Conservation (phyloP, 2,888 invertebrate species). For the Chaitophorus viminalis region DNA sequence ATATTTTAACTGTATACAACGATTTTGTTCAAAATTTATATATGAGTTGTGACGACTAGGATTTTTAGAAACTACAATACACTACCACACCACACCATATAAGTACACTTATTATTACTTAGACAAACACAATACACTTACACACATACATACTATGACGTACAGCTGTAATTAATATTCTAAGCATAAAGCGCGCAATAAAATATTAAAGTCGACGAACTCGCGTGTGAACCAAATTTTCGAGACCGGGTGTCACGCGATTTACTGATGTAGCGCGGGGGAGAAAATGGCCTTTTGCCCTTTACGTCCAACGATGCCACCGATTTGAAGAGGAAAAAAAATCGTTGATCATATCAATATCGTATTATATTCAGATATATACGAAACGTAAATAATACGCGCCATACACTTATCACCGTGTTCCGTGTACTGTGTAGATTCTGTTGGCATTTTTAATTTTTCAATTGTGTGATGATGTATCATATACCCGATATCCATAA, state of each 20-base stretch:
- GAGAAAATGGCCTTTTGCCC: conserved; percentile 52
- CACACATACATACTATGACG: not conserved
- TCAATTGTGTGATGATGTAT: no score
- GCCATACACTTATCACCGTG: no score
- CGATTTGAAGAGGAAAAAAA: not conserved
- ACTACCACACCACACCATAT: no score
- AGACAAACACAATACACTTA: not conserved
- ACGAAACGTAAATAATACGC: not conserved
- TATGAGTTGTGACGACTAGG: not conserved
- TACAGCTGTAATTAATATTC: conserved; percentile 32
- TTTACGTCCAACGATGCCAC: conserved; percentile 1
- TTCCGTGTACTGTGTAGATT: no score
- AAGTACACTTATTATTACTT: no score
- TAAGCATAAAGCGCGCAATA: not conserved
- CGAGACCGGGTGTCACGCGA: conserved; percentile 41
- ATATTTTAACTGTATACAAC: not conserved
- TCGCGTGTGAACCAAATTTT: conserved; percentile 43
- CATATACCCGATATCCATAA: no score
- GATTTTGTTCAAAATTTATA: not conserved
- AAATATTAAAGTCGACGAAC: conserved; percentile 22
- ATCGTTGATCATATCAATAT: not conserved
- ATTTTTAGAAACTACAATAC: not conserved
- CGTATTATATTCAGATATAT: not conserved
- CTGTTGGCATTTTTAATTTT: no score
- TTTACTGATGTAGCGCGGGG: not conserved